phyloP scores from a whole-genome alignment of 2,888 invertebrate genomes.

The Tricholauxania praeusta region DNA sequence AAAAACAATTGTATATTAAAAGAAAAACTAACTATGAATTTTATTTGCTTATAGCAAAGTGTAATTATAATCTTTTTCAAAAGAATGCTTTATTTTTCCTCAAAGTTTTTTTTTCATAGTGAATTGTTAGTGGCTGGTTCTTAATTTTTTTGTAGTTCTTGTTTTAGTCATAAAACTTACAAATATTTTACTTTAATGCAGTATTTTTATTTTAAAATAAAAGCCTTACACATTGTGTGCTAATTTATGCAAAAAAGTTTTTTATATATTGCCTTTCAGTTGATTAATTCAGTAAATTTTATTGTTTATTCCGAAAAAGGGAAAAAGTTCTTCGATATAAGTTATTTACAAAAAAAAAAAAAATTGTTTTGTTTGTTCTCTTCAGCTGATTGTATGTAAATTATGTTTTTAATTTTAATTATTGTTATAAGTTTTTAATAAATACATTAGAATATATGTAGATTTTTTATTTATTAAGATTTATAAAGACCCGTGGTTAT shows the following conservation, averaged over 20 bases:
- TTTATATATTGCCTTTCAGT: not conserved
- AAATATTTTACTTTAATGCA: not conserved
- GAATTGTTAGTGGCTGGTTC: too few species aligned
- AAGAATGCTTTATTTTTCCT: too few species aligned
- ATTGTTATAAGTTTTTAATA: constrained; percentile 26
- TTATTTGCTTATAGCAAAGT: too few species aligned
- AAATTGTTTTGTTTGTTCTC: too few species aligned
- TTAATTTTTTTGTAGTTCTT: too few species aligned
- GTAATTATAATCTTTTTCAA: too few species aligned
- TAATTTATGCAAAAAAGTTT: not conserved
- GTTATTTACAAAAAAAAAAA: not conserved
- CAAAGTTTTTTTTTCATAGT: too few species aligned
- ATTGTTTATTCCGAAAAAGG: constrained; percentile 43
- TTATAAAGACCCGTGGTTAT: constrained; percentile 27
- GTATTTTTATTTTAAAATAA: constrained; percentile 18
- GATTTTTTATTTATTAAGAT: not conserved
- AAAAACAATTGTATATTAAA: too few species aligned
- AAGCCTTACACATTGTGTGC: constrained; percentile 8
- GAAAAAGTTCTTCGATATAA: constrained; percentile 32
- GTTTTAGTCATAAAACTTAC: not conserved
- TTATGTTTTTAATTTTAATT: constrained; percentile 32
- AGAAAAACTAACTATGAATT: too few species aligned
- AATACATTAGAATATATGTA: constrained; percentile 32
- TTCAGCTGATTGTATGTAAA: constrained; percentile 37
- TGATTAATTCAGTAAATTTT: constrained; percentile 7